phyloP scores from a whole-genome alignment of 2,888 invertebrate genomes.

The Strigamia maritima region DNA sequence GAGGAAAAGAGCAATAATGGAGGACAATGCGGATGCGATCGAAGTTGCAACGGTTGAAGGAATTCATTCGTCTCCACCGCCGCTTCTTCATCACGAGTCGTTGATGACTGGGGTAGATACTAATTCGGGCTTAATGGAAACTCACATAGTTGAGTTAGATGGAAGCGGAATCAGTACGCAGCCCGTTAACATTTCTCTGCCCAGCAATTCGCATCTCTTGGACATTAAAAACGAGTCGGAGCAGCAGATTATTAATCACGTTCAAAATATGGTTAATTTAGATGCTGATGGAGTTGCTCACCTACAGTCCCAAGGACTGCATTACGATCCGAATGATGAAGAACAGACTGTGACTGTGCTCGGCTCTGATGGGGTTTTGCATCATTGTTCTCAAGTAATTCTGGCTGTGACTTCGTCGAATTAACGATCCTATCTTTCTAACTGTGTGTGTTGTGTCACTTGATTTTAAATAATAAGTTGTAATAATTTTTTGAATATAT shows the following conservation, averaged over 20 bases:
- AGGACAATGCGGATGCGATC: not conserved
- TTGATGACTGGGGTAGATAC: not conserved
- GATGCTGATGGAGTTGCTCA: conserved; percentile 29
- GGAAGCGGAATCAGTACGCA: conserved; percentile 17
- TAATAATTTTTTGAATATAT: not conserved
- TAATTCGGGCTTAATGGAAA: not conserved
- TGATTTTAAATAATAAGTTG: not conserved
- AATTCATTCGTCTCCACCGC: conserved; percentile 3
- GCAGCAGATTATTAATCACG: conserved; percentile 1
- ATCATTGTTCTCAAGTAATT: conserved; percentile 37
- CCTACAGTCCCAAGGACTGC: conserved; percentile 1
- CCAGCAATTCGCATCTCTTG: not conserved
- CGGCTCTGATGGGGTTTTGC: conserved; percentile 24
- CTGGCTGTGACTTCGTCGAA: conserved; percentile 34
- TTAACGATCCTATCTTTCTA: not conserved
- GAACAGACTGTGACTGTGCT: conserved; percentile 27
- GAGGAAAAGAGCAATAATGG: not conserved
- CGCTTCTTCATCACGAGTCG: conserved; percentile 7
- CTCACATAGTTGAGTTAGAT: conserved; percentile 15
- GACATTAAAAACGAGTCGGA: conserved; percentile 10
- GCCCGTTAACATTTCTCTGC: conserved; percentile 10
- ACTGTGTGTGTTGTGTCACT: not conserved
- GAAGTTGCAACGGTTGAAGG: not conserved
- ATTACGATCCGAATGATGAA: conserved; percentile 14
- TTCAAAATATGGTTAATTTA: conserved; percentile 26